Evolutionary conservation across 2,113 vertebrate genomes (phyloP), one percentile per base, ranked within the genome.

Genomic region (Silurus asotus): DNA sequence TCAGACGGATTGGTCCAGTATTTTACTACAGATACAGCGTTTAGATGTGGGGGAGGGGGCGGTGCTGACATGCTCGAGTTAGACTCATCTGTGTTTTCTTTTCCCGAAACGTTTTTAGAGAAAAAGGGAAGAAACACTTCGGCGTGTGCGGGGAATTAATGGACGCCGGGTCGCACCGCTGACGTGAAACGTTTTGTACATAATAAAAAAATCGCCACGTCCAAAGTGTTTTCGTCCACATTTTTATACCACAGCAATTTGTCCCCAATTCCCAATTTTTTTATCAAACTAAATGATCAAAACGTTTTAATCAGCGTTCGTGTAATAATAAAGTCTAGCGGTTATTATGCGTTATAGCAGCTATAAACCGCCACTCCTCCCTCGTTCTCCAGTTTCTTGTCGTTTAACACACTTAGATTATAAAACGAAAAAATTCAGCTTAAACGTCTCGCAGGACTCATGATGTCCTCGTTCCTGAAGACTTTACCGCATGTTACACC

Each of bases 1-100:
- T 58, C 67, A 86, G 72, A n/a, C 51, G 75, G 59, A 69, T 88
- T 88, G 89, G 83, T 85, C 10, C 58, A 74, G 37, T 20, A 9
- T 55, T 48, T 72, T 48, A 23, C 77, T 80, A 61, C 45, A 61
- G 17, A 23, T 20, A 45, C 23, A n/a, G 20, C 37, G 25, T 61
- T 87, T 64, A 37, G 67, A 56, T 56, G 82, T 51, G 55, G 25
- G 69, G 58, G 19, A 65, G 20, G 19, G 37, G 55, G 13, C 11
- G 28, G 7, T 56, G 55, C 75, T 48, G 65, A 37, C 85, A 86
- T 77, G 86, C 49, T 62, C 25, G 51, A 25, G 51, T 80, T 74
- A 20, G 37, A 75, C 67, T 62, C 56, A 48, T 77, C 69, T 8
- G 58, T 11, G 45, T 72, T 19, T 25, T 23, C 28, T 51, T 81